These are phyloP conservation scores for Anthopleura sola DNA, from an alignment of 64 coral and sea anemone species.

Conservation along the genomic window DNA sequence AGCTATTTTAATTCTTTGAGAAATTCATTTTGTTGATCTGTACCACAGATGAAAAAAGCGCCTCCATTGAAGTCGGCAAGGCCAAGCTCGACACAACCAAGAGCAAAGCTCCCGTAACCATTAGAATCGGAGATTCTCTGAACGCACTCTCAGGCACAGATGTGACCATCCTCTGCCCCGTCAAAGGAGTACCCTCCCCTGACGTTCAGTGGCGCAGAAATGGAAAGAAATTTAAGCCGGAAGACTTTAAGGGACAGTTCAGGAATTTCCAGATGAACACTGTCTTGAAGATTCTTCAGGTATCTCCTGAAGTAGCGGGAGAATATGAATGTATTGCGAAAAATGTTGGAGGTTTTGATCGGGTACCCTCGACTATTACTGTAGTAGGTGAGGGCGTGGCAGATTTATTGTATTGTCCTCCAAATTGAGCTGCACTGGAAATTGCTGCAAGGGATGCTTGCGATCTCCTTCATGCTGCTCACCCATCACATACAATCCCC, in stretches of 20 bases:
- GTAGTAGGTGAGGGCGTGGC: constrained; percentile 51
- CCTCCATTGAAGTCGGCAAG: constrained; percentile 41
- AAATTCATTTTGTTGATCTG: not conserved
- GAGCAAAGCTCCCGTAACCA: not conserved
- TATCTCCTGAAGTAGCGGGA: constrained; percentile 45
- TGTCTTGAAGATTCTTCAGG: constrained; percentile 23
- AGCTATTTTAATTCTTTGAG: not conserved
- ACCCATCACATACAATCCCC: too few relatives aligned
- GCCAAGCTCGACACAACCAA: constrained; percentile 42
- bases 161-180: constrained; percentile 49
- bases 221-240: constrained; percentile 30
- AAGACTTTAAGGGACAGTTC: constrained; percentile 32
- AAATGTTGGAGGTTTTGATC: constrained; percentile 68
- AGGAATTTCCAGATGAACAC: constrained; percentile 14
- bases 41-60: constrained; percentile 28
- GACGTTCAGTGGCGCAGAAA: constrained; percentile 58
- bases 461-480: too few relatives aligned
- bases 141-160: constrained; percentile 47
- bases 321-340: constrained; percentile 65
- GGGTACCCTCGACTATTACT: constrained; percentile 36
- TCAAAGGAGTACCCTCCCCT: constrained; percentile 57
- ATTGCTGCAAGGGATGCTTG: too few relatives aligned
- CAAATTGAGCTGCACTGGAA: too few relatives aligned
- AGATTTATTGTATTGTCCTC: too few relatives aligned
- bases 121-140: constrained; percentile 57